Base-by-base conservation (phyloP, 2,888 invertebrate genomes). In the Coenonympha glycerion region DNA sequence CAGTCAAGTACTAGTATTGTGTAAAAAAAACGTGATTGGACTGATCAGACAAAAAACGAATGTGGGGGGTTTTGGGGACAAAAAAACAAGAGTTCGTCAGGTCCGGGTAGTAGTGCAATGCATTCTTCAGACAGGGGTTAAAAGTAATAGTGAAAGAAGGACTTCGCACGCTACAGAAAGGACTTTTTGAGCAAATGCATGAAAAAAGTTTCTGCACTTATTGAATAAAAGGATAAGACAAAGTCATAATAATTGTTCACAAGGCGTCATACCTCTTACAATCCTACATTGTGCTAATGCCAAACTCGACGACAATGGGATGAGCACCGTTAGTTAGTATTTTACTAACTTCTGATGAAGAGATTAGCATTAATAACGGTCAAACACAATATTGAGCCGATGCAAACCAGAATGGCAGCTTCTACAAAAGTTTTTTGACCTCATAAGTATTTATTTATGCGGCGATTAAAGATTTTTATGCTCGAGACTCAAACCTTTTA, bases 371-470 rank as follows among this genome's bases (percentile, higher is more conserved):
- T 51, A 55, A 52, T 55, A 51, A 49, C 55, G 52, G 57, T 39
- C 41, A 33, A 45, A 50, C 33, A 47, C 49, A 49, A 49, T n/a
- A n/a, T 48, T 47, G 51, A 49, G 30, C 49, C 54, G 56, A 61
- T 57, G 52, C 37, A 49, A 51, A 59, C 59, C 62, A 50, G 58
- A 49, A 49, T 58, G 45, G 41, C 52, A 51, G 36, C 52, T 49
- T 55, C 16, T 30, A 39, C 18, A 36, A 39, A 65, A 66, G 73
- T 67, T 73, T 66, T 58, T 69, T 66, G 65, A 67, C 68, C 68
- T 56, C 59, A 54, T 56, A 60, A 56, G 53, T 61, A 21, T 58
- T 52, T 55, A 48, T 46, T 40, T 16, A 46, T 41, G 40, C 11
- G 30, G 21, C 13, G 33, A 31, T 15, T 45, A 28, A 26, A 36